Percentiles rank a stretch among this genome's conserved stretches.
phyloP scores from a whole-genome alignment of 2,797 vertebrate genomes.

The Poecilia gillii region DNA sequence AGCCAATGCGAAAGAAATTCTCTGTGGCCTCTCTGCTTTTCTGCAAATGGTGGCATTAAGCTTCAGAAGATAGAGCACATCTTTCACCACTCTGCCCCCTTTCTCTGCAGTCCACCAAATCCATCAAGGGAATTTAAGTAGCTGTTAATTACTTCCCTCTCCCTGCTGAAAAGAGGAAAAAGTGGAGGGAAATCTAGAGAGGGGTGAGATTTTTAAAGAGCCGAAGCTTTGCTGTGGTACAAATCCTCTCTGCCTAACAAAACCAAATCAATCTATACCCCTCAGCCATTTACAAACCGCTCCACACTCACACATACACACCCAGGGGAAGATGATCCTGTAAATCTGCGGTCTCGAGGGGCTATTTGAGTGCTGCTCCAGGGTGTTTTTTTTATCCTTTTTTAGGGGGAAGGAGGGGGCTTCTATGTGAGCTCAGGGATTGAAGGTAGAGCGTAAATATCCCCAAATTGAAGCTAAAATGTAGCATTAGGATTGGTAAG shows the following conservation, averaged over 20 bases:
- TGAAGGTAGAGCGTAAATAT: slow-evolving; percentile 71
- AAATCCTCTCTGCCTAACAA: slow-evolving; percentile 71
- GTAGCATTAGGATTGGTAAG: slow-evolving; percentile 77
- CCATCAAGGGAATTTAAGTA: slow-evolving; percentile 77
- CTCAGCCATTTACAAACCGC: slow-evolving; percentile 50
- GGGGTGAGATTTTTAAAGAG: slow-evolving; percentile 61
- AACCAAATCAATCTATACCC: slow-evolving; percentile 64
- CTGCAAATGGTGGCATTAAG: slow-evolving; percentile 50
- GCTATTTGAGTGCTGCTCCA: slow-evolving; percentile 77
- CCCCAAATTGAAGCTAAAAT: slow-evolving; percentile 80
- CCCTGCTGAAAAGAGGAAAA: slow-evolving; percentile 60
- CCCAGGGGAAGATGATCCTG: slow-evolving; percentile 67
- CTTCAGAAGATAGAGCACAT: slow-evolving; percentile 41
- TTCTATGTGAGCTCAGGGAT: slow-evolving; percentile 51
- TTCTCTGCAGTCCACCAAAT: slow-evolving; percentile 61
- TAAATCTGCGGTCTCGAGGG: slow-evolving; percentile 73
- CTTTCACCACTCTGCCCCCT: slow-evolving; percentile 38
- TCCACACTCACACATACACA: slow-evolving; percentile 41
- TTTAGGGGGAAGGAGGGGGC: slow-evolving; percentile 15
- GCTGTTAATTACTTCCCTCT: slow-evolving; percentile 78
- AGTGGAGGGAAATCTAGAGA: slow-evolving; percentile 49
- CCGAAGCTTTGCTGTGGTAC: slow-evolving; percentile 51
- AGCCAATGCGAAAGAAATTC: slow-evolving; percentile 32
- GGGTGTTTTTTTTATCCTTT: slow-evolving; percentile 38
- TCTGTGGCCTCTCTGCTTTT: slow-evolving; percentile 17